Conservation (phyloP, 2,888 invertebrate genomes). For the Andrena minutula region DNA sequence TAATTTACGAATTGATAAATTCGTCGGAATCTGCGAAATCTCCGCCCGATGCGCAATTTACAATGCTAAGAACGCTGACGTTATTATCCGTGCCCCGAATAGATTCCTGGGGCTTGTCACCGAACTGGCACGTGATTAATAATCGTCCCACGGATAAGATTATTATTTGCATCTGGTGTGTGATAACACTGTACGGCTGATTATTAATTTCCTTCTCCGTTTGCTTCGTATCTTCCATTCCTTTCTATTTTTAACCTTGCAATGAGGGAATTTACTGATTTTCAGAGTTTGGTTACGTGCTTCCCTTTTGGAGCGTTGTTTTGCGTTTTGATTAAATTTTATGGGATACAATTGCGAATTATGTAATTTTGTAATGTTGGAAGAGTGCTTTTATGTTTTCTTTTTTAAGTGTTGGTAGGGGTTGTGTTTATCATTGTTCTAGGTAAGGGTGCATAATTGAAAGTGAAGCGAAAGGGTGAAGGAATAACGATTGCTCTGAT, state of each 20-base stretch:
- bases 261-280: too few relatives aligned
- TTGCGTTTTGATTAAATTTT: too few relatives aligned
- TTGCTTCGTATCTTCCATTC: not conserved
- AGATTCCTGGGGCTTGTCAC: not conserved
- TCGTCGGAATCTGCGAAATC: constrained; percentile 17
- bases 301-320: too few relatives aligned
- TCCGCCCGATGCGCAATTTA: constrained; percentile 7
- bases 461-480: too few relatives aligned
- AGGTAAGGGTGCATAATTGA: too few relatives aligned
- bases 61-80: not conserved
- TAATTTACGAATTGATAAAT: constrained; percentile 47
- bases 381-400: too few relatives aligned
- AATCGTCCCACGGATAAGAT: not conserved
- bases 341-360: too few relatives aligned
- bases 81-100: not conserved
- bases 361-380: too few relatives aligned
- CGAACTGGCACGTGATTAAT: not conserved
- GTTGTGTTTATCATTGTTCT: too few relatives aligned
- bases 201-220: not conserved
- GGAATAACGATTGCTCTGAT: too few relatives aligned
- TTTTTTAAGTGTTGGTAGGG: too few relatives aligned
- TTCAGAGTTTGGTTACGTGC: too few relatives aligned
- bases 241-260: not conserved
- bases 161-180: not conserved
- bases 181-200: not conserved